Evolutionary conservation across 2,113 vertebrate genomes (phyloP), one percentile per base, ranked within the genome.

Genomic region (Podilymbus podiceps): DNA sequence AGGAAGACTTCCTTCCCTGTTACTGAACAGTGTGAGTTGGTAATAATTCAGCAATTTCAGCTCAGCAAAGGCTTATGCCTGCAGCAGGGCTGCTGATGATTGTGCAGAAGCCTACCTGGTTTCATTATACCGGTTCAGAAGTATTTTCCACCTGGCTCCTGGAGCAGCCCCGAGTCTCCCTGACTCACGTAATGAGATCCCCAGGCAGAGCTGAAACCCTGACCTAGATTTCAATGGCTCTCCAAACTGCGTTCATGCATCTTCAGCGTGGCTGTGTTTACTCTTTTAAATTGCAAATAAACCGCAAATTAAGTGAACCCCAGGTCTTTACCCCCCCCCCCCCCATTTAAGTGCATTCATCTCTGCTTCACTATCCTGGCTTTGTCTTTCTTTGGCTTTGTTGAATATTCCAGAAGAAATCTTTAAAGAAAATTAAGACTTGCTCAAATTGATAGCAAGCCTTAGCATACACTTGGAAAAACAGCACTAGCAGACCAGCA

Each of bases 221-320:
- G 87, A 78, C 93, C 97, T 79, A 68, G 23, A 93, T 93, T 91
- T 77, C 87, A 62, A 28, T 35, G 75, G 33, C 84, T 88, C 71
- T 85, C 89, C 85, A 94, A 68, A 64, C 87, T 78, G 66, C 52
- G 42, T 68, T 85, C 88, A 58, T 64, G 78, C 66, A 76, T 67
- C 77, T 84, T 82, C 83, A 75, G 28, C 50, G 38, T 76, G 67
- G 59, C 55, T 66, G 28, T 95, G 66, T 82, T 89, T 95, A 76
- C 66, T 88, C 67, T 63, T 88, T 80, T 38, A 94, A 96, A 91
- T 7, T 50, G 60, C 64, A 90, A 88, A 84, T 55, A 75, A 90
- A 88, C 38, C 71, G 63, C 60, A 95, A 95, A 84, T 93, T 81
- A 83, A 81, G n/a, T n/a, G n/a, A n/a, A n/a, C n/a, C n/a, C n/a